Base-by-base conservation (phyloP, 2,797 vertebrate species). In the Trichosurus vulpecula region DNA sequence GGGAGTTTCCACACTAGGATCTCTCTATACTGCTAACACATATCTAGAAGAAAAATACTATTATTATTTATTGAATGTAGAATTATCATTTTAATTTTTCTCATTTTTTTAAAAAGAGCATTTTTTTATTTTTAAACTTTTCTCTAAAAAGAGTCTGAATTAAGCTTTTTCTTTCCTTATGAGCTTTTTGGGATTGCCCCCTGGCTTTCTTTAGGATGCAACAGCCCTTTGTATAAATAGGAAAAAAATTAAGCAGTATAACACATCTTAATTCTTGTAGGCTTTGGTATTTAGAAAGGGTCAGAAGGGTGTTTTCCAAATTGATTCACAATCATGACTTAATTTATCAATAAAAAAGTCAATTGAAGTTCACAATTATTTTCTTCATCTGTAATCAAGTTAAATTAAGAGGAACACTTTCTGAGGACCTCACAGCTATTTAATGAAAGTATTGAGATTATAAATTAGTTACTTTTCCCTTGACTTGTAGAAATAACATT, bases 101-200 rank as follows among this genome's bases (percentile, higher is more conserved):
- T 47, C 22, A 87, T 1, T 51, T 47, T 27, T 87, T 87, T n/a
- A n/a, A n/a, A 47, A 27, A 87, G 22, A 87, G 22, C 6, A 81
- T 19, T 74, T 87, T 41, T 81, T 81, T 4, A 3, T 2, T 47
- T 81, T 81, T 47, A 3, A 47, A 87, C 47, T 87, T 47, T 51
- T 47, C 2, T 51, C 6, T 87, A 74, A 10, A 27, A 47, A 11
- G 2, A 10, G 8, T 41, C n/a, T 6, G 41, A 81, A 47, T 81
- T 81, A 81, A 81, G n/a, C 0, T 41, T 22, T 31, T 66, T 6
- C 31, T 41, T 29, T 8, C 6, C 16, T 74, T 87, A 87, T 41
- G 19, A 27, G 0, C 2, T 2, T 2, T 25, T 47, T 87, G 2
- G 0, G 2, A 22, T 47, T 47, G 3, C 12, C 3, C 22, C 22